Conservation (phyloP, 2,888 invertebrate species). For the Trimorus sp. region DNA sequence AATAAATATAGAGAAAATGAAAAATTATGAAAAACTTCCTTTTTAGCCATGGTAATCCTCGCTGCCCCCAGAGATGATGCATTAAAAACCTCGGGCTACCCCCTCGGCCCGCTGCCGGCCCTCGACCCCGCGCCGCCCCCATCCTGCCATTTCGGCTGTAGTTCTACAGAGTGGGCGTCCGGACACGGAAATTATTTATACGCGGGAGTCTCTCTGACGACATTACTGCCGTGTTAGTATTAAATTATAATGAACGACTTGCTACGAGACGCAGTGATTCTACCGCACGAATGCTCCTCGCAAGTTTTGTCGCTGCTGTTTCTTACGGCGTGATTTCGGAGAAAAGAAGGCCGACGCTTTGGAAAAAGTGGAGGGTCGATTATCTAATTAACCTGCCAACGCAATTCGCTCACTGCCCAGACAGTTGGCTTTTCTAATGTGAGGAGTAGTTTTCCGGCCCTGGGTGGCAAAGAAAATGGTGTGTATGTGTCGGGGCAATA, state of each 20-base stretch:
- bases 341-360: slow-evolving; percentile 34
- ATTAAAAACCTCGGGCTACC: slow-evolving; percentile 77
- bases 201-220: slow-evolving; percentile 81
- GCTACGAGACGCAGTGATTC: slow-evolving; percentile 79
- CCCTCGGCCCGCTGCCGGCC: slow-evolving; percentile 59
- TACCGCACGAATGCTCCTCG: slow-evolving; percentile 74
- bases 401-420: neutral
- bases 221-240: slow-evolving; percentile 82
- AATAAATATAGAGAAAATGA: slow-evolving; percentile 82
- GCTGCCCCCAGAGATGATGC: slow-evolving; percentile 81
- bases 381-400: slow-evolving; percentile 55
- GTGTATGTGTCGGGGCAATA: too few species aligned
- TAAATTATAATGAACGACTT: slow-evolving; percentile 82
- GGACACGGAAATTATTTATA: slow-evolving; percentile 82
- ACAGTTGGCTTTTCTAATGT: neutral
- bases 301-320: slow-evolving; percentile 59
- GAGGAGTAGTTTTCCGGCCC: neutral
- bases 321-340: slow-evolving; percentile 58
- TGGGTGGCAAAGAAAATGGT: too few species aligned
- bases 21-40: slow-evolving; percentile 82
- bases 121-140: slow-evolving; percentile 48
- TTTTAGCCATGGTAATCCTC: slow-evolving; percentile 81
- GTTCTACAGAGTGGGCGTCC: slow-evolving; percentile 79
- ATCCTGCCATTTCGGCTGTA: slow-evolving; percentile 66
- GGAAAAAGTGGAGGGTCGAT: slow-evolving; percentile 41